Conservation (phyloP, 2,797 vertebrate species). For the Parauchenoglanis punctatus region DNA sequence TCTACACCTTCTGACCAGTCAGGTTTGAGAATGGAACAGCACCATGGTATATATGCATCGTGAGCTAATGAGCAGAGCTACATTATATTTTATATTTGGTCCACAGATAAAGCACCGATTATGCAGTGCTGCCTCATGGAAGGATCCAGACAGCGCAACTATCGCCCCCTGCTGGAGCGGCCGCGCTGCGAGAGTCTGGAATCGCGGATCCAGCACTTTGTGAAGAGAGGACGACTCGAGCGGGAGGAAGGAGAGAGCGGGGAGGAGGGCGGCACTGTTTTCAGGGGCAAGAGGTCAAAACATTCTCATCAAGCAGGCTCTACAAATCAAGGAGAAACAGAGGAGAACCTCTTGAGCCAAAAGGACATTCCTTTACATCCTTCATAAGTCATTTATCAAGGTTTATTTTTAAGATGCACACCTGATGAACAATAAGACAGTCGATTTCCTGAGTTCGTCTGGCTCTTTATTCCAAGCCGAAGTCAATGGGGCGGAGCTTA, state of each 20-base stretch:
- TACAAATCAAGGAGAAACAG: constrained; percentile 9
- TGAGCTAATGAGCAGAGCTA: neutral
- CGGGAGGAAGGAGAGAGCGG: constrained; percentile 70
- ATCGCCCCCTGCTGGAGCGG: constrained; percentile 85
- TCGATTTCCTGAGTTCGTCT: neutral
- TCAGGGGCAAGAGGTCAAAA: constrained; percentile 76
- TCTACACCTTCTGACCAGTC: neutral
- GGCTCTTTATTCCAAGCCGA: neutral
- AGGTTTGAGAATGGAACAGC: neutral
- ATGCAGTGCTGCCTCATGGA: constrained; percentile 79
- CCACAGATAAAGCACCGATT: constrained; percentile 61
- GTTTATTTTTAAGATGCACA: neutral
- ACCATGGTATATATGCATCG: neutral
- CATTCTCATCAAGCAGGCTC: constrained; percentile 54
- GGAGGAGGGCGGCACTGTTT: constrained; percentile 63
- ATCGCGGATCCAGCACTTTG: constrained; percentile 87
- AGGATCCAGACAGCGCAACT: constrained; percentile 83
- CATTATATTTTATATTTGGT: neutral
- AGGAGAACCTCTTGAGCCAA: neutral
- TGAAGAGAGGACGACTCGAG: constrained; percentile 81
- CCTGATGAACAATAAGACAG: neutral
- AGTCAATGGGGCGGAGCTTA: neutral
- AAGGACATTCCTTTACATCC: neutral
- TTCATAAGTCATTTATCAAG: neutral
- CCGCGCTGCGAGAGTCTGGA: constrained; percentile 89